These are phyloP conservation scores for Martes martes DNA, from an alignment of 2,113 vertebrate species.

Conservation along the genomic window DNA sequence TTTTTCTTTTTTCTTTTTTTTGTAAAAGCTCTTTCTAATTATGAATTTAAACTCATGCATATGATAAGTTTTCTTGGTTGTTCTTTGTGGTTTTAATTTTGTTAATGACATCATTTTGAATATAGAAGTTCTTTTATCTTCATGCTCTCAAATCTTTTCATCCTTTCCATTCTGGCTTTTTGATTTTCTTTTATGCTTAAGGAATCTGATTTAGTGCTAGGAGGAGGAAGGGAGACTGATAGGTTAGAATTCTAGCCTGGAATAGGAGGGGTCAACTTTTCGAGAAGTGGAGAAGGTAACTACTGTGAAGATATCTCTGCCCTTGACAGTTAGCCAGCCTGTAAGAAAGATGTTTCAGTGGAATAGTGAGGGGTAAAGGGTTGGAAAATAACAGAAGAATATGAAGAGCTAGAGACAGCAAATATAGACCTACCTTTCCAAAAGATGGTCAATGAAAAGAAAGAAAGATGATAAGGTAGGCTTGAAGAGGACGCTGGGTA, in stretches of 20 bases:
- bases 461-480: background rate
- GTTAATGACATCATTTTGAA: background rate
- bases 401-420: background rate
- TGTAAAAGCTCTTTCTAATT: background rate
- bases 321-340: background rate
- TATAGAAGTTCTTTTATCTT: background rate
- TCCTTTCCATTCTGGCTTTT: background rate
- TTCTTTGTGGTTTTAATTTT: background rate
- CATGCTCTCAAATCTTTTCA: background rate
- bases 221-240: background rate
- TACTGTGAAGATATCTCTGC: background rate
- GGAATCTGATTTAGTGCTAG: background rate
- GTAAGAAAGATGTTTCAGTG: background rate
- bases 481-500: background rate
- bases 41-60: background rate
- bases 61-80: background rate
- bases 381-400: background rate
- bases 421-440: background rate
- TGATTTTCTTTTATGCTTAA: background rate
- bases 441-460: background rate
- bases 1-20: background rate
- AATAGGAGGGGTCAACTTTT: background rate
- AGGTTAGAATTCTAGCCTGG: background rate
- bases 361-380: too few relatives aligned
- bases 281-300: background rate